Evolutionary conservation across 2,113 vertebrate genomes (phyloP), one percentile per base, ranked within the genome.

Genomic region (Tiliqua scincoides): DNA sequence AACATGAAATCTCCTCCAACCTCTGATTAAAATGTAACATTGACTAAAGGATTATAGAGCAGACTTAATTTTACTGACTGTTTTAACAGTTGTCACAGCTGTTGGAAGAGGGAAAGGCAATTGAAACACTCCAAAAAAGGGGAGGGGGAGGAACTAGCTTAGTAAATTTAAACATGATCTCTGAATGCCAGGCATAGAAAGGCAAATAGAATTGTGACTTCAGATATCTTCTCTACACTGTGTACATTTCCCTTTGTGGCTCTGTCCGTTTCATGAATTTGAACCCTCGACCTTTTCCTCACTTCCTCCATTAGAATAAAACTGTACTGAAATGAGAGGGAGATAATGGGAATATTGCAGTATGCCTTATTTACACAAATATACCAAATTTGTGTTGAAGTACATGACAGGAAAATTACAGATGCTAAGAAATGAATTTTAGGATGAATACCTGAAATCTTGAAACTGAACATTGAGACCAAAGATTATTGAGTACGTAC

Each of bases 21-120:
- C 94, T 97, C 95, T 97, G 97, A 97, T 97, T 97, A 97, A 97
- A 97, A 97, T 96, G 95, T 97, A 97, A 96, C 94, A 82, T 97
- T 97, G 96, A 96, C 96, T 97, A 93, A 96, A 95, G 97, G 97
- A 97, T 97, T 97, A 97, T 92, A 95, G 95, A 96, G 95, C 91
- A 67, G 96, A 96, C 97, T 97, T 97, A 97, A 97, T 97, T 97
- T 97, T 97, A 96, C 97, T 94, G 96, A 96, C 96, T 97, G 96
- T 97, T 97, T 97, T 97, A 97, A 96, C 97, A 97, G 96, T 97
- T 97, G 97, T 96, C 96, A 96, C 97, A 97, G 97, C 97, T 97
- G 97, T 96, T 96, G 96, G 94, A 90, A 96, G 94, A 95, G 93
- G 95, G 95, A 95, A 96, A 95, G 95, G 95, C 95, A 95, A 95